These are phyloP conservation scores for Rhineura floridana DNA, from an alignment of 2,113 vertebrate genomes.

Conservation along the genomic window DNA sequence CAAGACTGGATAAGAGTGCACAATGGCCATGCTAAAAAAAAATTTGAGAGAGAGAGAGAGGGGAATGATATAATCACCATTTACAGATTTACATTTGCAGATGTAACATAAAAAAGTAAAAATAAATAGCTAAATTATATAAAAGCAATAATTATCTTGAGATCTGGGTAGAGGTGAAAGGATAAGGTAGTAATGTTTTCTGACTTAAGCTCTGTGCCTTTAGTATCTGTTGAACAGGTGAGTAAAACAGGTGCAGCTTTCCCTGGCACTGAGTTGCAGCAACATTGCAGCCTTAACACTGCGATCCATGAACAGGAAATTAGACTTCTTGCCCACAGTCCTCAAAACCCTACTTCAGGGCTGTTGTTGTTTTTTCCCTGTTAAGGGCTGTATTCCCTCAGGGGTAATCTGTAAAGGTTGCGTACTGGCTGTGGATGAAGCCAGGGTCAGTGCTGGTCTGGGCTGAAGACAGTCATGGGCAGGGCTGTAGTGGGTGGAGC, in stretches of 20 bases:
- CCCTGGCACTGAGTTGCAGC: not conserved
- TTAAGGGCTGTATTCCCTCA: no score
- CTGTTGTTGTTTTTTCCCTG: no score
- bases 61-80: not conserved
- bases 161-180: not conserved
- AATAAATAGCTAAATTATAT: not conserved
- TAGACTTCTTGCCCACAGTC: not conserved
- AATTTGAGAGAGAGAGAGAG: not conserved
- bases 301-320: not conserved
- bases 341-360: not conserved
- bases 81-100: no score
- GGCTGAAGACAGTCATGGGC: no score
- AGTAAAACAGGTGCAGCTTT: not conserved
- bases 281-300: not conserved
- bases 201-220: not conserved
- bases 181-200: not conserved
- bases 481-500: no score
- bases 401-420: no score
- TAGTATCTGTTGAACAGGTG: not conserved
- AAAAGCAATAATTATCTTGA: not conserved
- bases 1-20: not conserved
- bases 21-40: not conserved
- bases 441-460: no score
- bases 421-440: no score
- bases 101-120: not conserved